Evolutionary conservation across 2,797 vertebrate species (phyloP).

Genomic region (Sebastes oblongus): DNA sequence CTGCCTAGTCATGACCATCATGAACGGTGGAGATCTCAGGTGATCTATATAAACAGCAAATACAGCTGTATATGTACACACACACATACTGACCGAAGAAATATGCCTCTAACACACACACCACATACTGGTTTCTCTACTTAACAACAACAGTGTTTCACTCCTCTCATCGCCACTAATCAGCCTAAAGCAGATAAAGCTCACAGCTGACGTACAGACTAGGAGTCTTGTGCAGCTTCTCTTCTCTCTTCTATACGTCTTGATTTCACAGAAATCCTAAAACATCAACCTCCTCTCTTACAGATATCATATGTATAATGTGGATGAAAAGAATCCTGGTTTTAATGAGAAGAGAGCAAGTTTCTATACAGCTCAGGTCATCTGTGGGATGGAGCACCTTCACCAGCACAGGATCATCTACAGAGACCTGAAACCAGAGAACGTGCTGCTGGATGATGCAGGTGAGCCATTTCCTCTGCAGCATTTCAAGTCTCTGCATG

Average conservation of each 20-base stretch:
- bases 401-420: constrained; percentile 86
- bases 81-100: background rate
- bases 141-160: constrained; percentile 5
- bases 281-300: background rate
- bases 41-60: constrained; percentile 26
- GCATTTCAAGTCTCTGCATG: background rate
- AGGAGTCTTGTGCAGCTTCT: background rate
- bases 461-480: constrained; percentile 54
- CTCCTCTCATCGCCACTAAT: constrained; percentile 49
- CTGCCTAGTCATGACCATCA: constrained; percentile 85
- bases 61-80: background rate
- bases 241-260: background rate
- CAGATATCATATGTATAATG: constrained; percentile 84
- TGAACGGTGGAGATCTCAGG: constrained; percentile 87
- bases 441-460: constrained; percentile 82
- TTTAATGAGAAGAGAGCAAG: constrained; percentile 79
- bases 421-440: constrained; percentile 85
- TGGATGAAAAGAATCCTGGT: constrained; percentile 84
- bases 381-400: constrained; percentile 84
- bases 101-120: background rate
- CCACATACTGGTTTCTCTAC: background rate
- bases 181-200: constrained; percentile 49
- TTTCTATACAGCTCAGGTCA: constrained; percentile 83
- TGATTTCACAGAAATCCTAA: background rate
- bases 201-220: constrained; percentile 35